Conservation (phyloP, 2,888 invertebrate genomes). For the Synergus umbraculus region DNA sequence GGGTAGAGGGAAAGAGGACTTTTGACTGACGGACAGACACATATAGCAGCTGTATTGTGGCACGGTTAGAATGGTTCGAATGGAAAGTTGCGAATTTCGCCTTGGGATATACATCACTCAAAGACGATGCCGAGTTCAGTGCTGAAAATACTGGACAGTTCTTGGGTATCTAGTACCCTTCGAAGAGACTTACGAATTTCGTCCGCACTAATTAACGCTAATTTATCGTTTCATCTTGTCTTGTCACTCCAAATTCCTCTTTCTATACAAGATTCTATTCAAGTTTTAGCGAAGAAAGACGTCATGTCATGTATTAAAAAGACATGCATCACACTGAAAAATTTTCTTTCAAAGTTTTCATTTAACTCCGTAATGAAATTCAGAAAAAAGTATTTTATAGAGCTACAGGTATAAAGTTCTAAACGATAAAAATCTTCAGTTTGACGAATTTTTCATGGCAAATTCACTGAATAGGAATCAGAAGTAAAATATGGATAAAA, state of each 20-base stretch:
- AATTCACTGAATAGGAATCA: too few relatives aligned
- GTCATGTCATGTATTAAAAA: too few relatives aligned
- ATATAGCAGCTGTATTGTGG: neutral
- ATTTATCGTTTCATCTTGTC: conserved; percentile 31
- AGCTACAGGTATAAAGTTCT: too few relatives aligned
- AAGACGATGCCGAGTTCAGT: neutral
- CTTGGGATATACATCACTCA: conserved; percentile 37
- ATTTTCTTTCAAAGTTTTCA: neutral
- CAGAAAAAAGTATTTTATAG: neutral
- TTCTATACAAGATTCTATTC: neutral
- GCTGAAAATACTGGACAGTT: conserved; percentile 32
- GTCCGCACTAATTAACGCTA: conserved; percentile 24
- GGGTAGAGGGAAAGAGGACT: neutral
- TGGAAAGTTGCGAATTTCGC: conserved; percentile 34
- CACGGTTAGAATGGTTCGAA: conserved; percentile 1
- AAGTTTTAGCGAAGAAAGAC: neutral
- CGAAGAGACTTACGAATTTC: conserved; percentile 25
- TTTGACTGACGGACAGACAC: conserved; percentile 28
- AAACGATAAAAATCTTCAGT: too few relatives aligned
- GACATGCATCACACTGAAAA: neutral
- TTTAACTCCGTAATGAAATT: neutral
- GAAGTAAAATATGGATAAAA: too few relatives aligned
- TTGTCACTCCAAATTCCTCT: neutral
- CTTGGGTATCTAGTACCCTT: conserved; percentile 10
- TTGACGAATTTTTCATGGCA: too few relatives aligned